Percentiles rank a stretch among this genome's conserved stretches.
Evolutionary conservation across 1,140 invertebrate species (phyloP).

Genomic region (Trigoniulus corallinus): DNA sequence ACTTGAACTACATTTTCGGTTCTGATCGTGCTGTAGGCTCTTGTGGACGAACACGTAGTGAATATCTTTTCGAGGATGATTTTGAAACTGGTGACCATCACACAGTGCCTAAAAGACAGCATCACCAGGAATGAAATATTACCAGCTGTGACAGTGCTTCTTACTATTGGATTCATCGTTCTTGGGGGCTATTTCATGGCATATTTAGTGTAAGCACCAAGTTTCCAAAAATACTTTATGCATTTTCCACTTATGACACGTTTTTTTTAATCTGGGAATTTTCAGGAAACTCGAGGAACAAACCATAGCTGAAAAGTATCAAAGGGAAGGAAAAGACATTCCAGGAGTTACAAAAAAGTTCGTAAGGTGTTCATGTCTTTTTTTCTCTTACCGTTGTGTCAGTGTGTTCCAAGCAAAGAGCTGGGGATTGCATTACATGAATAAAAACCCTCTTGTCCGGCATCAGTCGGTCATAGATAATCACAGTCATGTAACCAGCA

Average conservation of each 20-base stretch:
- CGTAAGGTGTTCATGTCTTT: neutral
- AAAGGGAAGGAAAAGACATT: neutral
- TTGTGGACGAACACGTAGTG: constrained; percentile 54
- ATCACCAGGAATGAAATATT: constrained; percentile 64
- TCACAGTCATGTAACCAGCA: too few species aligned
- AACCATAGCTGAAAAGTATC: constrained; percentile 39
- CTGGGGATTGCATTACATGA: too few species aligned
- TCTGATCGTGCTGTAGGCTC: constrained; percentile 34
- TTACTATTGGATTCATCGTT: constrained; percentile 61
- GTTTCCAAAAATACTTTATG: too few species aligned
- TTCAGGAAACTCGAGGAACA: constrained; percentile 58
- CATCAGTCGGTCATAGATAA: too few species aligned
- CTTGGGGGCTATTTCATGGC: constrained; percentile 72
- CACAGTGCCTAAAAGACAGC: constrained; percentile 51
- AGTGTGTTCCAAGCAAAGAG: too few species aligned
- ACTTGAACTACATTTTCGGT: too few species aligned
- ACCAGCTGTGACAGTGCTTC: constrained; percentile 59
- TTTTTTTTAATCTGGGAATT: too few species aligned
- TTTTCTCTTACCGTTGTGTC: too few species aligned
- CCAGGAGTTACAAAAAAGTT: constrained; percentile 3
- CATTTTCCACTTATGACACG: too few species aligned
- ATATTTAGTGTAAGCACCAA: constrained; percentile 53
- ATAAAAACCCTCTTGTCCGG: too few species aligned
- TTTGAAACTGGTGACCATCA: constrained; percentile 43
- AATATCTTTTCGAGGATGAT: constrained; percentile 53